phyloP scores from a whole-genome alignment of 2,797 vertebrate species.

The Coilia nasus region DNA sequence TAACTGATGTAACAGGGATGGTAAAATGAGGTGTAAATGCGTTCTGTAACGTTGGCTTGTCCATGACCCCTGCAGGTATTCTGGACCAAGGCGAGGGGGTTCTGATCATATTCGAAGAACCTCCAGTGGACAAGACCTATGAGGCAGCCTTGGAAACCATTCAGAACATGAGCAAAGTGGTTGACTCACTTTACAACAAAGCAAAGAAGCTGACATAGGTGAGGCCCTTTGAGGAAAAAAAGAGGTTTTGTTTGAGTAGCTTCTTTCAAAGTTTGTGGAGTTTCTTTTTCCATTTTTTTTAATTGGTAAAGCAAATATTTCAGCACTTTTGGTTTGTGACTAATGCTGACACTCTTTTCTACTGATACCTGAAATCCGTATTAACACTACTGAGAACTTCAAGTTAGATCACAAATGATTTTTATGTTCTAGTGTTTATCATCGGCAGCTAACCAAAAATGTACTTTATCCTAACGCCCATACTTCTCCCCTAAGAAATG shows the following conservation, averaged over 20 bases:
- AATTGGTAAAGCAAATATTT: not conserved
- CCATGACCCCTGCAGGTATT: slow-evolving; percentile 79
- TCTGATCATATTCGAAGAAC: slow-evolving; percentile 97
- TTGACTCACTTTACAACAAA: slow-evolving; percentile 99
- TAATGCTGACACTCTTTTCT: too few species aligned
- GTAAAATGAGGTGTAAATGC: too few species aligned
- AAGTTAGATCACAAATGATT: too few species aligned
- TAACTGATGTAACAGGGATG: too few species aligned
- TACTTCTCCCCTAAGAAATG: too few species aligned
- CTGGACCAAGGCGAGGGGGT: slow-evolving; percentile 99
- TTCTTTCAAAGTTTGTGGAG: not conserved
- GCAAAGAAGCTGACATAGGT: slow-evolving; percentile 99
- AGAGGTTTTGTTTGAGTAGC: not conserved
- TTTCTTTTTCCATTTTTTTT: not conserved
- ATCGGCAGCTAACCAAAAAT: too few species aligned
- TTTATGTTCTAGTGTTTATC: too few species aligned
- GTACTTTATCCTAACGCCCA: too few species aligned
- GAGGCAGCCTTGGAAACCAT: slow-evolving; percentile 98
- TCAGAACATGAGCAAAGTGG: slow-evolving; percentile 99
- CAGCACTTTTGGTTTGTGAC: not conserved
- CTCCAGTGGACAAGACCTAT: slow-evolving; percentile 98
- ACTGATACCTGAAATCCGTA: too few species aligned
- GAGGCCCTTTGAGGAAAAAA: slow-evolving; percentile 18
- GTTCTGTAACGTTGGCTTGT: not conserved
- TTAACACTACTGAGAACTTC: too few species aligned